phyloP scores from a whole-genome alignment of 2,797 vertebrate species.

The Moxostoma hubbsi region DNA sequence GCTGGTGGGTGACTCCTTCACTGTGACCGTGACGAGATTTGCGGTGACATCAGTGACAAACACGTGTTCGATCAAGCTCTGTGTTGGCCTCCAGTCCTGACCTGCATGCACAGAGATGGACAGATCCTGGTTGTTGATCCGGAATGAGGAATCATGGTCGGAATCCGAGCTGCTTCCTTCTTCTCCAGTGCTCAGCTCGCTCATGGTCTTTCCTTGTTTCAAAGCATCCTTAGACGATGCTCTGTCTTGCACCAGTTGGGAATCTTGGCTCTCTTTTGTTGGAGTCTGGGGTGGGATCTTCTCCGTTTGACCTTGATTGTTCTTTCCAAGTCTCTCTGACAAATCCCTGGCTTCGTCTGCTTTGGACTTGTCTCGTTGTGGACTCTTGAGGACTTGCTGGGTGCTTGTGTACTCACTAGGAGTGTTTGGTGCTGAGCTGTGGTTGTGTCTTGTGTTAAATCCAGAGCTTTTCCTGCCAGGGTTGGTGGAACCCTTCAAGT shows the following conservation, averaged over 20 bases:
- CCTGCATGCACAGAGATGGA: constrained; percentile 80
- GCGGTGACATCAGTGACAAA: constrained; percentile 97
- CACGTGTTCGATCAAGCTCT: constrained; percentile 94
- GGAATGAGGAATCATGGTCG: constrained; percentile 82
- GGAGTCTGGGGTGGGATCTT: constrained; percentile 62
- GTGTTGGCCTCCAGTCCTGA: constrained; percentile 95
- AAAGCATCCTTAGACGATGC: constrained; percentile 65
- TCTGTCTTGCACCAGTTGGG: constrained; percentile 69
- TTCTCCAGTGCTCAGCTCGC: constrained; percentile 88
- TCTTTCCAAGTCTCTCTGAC: constrained; percentile 63
- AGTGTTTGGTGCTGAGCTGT: constrained; percentile 66
- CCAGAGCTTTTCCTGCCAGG: constrained; percentile 58
- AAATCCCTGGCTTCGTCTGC: constrained; percentile 18
- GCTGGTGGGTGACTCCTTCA: constrained; percentile 97
- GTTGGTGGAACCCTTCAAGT: constrained; percentile 39
- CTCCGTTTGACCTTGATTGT: constrained; percentile 64
- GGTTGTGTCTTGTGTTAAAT: constrained; percentile 69
- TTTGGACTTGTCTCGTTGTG: constrained; percentile 68
- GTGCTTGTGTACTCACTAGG: constrained; percentile 50
- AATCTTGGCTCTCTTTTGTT: constrained; percentile 48
- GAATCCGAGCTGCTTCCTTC: constrained; percentile 91
- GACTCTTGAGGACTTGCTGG: constrained; percentile 55
- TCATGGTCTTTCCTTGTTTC: constrained; percentile 73
- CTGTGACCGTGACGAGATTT: constrained; percentile 95
- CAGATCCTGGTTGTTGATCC: constrained; percentile 71